Evolutionary conservation across 2,797 vertebrate genomes (phyloP).

Genomic region (Potorous gilbertii): DNA sequence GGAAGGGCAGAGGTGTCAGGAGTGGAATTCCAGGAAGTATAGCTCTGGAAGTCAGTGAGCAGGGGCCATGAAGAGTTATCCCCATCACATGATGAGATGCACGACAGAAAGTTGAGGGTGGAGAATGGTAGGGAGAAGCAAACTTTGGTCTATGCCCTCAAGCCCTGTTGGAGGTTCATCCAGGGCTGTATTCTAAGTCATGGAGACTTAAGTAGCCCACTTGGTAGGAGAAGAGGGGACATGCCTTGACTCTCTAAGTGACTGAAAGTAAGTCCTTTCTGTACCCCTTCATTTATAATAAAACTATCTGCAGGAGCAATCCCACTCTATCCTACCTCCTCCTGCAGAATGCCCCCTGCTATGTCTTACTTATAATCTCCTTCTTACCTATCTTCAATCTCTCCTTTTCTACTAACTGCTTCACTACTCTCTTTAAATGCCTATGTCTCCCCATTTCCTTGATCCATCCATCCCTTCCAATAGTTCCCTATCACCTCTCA

Average conservation of each 20-base stretch:
- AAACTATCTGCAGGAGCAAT: not conserved
- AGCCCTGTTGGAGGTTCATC: not conserved
- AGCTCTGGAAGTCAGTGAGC: not conserved
- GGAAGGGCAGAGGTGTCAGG: not conserved
- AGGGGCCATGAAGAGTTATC: not conserved
- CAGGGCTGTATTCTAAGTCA: not conserved
- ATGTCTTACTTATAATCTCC: not conserved
- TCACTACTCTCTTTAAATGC: not conserved
- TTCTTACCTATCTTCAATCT: not conserved
- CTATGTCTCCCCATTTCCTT: not conserved
- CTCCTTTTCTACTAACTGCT: not conserved
- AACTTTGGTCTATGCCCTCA: not conserved
- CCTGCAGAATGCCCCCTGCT: not conserved
- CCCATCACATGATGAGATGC: not conserved
- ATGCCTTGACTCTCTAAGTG: not conserved
- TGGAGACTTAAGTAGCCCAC: not conserved
- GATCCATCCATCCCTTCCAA: not conserved
- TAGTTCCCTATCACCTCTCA: not conserved
- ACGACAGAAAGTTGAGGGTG: not conserved
- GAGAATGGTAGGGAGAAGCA: not conserved
- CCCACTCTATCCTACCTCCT: not conserved
- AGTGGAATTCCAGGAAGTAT: not conserved
- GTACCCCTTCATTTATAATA: not conserved
- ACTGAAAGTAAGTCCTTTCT: not conserved
- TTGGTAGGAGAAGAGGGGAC: not conserved